These are phyloP conservation scores for Petrocephalus schoutedeni DNA, from an alignment of 2,797 vertebrate species.

Conservation along the genomic window DNA sequence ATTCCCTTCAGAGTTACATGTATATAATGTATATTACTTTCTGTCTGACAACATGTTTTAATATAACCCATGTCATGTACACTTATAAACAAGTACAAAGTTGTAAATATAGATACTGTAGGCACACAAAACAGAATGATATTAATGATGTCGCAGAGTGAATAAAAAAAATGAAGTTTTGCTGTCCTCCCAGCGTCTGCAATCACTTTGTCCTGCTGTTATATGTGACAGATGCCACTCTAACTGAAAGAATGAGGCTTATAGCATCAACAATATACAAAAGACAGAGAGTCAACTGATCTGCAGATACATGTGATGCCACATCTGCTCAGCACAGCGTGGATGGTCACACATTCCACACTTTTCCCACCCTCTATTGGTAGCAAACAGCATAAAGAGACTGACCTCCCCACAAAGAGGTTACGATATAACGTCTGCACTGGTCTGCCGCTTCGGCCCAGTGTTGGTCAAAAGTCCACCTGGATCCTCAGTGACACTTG, in stretches of 20 bases:
- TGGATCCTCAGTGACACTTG: not conserved
- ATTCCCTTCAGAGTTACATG: not conserved
- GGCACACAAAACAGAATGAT: constrained; percentile 19
- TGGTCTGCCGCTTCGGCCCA: not conserved
- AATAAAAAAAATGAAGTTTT: not conserved
- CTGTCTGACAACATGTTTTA: not conserved
- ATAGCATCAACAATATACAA: not conserved
- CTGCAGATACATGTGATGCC: constrained; percentile 7
- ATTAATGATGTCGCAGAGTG: constrained; percentile 15
- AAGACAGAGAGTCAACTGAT: not conserved
- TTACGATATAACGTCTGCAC: not conserved
- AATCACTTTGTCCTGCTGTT: not conserved
- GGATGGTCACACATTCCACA: not conserved
- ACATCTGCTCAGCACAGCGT: constrained; percentile 28
- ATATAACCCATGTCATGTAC: not conserved
- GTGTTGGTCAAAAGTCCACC: not conserved
- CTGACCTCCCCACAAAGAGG: not conserved
- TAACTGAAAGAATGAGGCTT: constrained; percentile 7
- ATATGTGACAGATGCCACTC: not conserved
- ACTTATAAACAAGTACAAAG: constrained; percentile 33
- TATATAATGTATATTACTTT: not conserved
- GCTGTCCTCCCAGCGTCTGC: not conserved
- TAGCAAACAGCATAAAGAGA: not conserved
- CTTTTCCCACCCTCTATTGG: not conserved
- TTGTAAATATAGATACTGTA: constrained; percentile 35